These are phyloP conservation scores for Crotalus adamanteus DNA, from an alignment of 2,797 vertebrate species.

Conservation along the genomic window DNA sequence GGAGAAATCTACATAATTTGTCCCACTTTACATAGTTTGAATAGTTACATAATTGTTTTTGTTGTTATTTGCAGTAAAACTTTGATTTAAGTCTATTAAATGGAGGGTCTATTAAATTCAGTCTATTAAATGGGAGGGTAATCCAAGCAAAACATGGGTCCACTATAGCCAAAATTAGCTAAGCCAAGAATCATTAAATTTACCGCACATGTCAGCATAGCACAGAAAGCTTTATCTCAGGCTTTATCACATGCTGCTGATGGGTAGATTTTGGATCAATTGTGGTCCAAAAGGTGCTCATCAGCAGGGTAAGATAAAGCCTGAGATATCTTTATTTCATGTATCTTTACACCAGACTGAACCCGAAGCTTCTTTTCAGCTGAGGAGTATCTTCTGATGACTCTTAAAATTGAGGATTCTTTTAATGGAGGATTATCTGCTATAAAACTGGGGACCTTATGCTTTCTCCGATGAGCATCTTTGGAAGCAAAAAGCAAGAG, in stretches of 20 bases:
- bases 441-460: not conserved
- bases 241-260: not conserved
- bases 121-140: not conserved
- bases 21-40: not conserved
- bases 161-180: not conserved
- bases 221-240: not conserved
- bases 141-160: not conserved
- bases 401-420: not conserved
- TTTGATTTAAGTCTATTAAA: not conserved
- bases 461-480: not conserved
- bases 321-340: not conserved
- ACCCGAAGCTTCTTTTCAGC: not conserved
- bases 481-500: not conserved
- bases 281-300: not conserved
- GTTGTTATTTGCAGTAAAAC: not conserved
- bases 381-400: not conserved
- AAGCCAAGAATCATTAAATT: not conserved
- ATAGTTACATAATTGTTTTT: not conserved
- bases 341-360: not conserved
- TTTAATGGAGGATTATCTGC: not conserved
- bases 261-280: not conserved
- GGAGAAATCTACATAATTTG: not conserved
- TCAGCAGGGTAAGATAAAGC: not conserved
- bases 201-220: not conserved
- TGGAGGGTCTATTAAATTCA: not conserved